A percentile compares a stretch with the other conserved stretches of the same genome.
phyloP scores from a whole-genome alignment of 2,888 invertebrate species.

The Agrotis ipsilon region DNA sequence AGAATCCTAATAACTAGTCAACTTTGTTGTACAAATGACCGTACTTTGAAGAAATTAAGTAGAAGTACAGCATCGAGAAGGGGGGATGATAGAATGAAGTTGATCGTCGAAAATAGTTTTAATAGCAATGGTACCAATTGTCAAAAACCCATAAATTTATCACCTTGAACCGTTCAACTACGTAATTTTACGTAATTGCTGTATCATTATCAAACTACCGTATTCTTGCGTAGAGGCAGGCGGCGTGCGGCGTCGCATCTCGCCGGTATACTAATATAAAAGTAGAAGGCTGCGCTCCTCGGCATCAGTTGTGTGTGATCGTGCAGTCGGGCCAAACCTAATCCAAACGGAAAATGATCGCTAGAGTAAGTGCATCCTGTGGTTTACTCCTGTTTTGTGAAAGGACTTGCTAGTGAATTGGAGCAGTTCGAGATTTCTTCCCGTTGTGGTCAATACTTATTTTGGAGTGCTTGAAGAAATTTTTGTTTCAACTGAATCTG shows the following conservation, averaged over 20 bases:
- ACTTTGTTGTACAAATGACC: background rate
- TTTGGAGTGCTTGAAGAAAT: constrained; percentile 11
- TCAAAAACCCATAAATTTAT: constrained; percentile 73
- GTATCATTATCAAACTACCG: constrained; percentile 89
- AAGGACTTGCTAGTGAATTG: constrained; percentile 73
- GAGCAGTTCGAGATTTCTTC: constrained; percentile 25
- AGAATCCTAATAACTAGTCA: constrained; percentile 32
- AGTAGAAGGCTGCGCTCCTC: constrained; percentile 80
- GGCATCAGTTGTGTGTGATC: constrained; percentile 90
- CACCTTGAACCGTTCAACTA: constrained; percentile 86
- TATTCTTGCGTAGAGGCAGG: constrained; percentile 85
- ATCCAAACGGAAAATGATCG: constrained; percentile 89
- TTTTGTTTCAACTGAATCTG: background rate
- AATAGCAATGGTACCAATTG: constrained; percentile 68
- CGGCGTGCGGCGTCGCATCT: constrained; percentile 84
- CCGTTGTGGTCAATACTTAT: background rate
- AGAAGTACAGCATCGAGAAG: background rate
- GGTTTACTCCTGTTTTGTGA: constrained; percentile 77
- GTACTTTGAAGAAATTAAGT: background rate
- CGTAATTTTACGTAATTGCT: constrained; percentile 89
- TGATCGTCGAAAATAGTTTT: constrained; percentile 24
- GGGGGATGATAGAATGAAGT: background rate
- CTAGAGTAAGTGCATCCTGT: constrained; percentile 87
- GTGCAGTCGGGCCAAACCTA: constrained; percentile 88
- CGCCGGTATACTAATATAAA: constrained; percentile 87